Conservation (phyloP, 2,113 vertebrate genomes). For the Suncus etruscus region DNA sequence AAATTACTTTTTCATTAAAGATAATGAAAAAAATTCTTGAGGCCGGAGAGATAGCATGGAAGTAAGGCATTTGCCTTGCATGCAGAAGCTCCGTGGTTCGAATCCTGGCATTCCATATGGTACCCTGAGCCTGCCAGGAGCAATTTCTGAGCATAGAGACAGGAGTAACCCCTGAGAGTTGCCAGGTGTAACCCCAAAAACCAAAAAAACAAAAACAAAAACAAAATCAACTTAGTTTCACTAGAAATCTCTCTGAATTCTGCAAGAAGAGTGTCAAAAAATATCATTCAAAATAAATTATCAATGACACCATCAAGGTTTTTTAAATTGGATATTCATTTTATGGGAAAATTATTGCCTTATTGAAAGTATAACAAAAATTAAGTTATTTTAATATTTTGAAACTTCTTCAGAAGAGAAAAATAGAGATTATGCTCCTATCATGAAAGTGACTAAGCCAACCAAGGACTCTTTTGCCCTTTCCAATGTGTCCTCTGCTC, state of each 20-base stretch:
- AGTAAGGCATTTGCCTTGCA: too few relatives aligned
- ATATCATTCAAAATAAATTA: constrained; percentile 3
- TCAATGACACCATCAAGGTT: background rate
- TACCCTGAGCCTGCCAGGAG: too few relatives aligned
- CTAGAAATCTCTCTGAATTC: background rate
- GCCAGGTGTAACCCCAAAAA: too few relatives aligned
- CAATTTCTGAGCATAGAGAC: too few relatives aligned
- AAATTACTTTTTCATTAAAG: background rate
- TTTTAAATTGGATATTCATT: background rate
- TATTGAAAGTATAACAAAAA: background rate
- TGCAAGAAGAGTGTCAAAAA: background rate
- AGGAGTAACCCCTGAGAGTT: too few relatives aligned
- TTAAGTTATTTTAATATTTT: background rate
- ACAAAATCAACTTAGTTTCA: too few relatives aligned
- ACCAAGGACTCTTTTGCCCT: background rate
- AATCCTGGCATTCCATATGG: too few relatives aligned
- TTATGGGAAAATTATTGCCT: background rate
- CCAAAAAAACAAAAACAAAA: too few relatives aligned
- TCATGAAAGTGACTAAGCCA: background rate
- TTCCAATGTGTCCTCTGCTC: background rate
- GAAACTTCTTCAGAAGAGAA: background rate
- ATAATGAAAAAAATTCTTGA: too few relatives aligned
- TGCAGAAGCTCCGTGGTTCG: too few relatives aligned
- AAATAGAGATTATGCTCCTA: background rate
- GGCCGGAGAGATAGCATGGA: too few relatives aligned